Evolutionary conservation across 1,140 invertebrate genomes (phyloP).

Genomic region (Anadara kagoshimensis): DNA sequence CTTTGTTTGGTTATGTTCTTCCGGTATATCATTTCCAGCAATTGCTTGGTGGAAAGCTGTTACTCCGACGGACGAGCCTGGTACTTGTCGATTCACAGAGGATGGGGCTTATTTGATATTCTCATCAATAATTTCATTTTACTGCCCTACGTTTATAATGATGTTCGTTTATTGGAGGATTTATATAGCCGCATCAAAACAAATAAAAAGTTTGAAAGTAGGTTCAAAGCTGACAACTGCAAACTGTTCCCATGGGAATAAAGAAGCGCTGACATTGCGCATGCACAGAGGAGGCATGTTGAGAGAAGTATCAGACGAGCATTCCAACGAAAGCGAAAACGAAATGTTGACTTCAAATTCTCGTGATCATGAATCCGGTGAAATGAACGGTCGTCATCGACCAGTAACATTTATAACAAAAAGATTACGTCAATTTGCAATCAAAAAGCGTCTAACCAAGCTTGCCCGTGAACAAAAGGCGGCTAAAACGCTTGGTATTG

Average conservation of each 20-base stretch:
- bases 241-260: slow-evolving; percentile 52
- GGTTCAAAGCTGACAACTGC: slow-evolving; percentile 59
- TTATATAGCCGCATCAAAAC: slow-evolving; percentile 65
- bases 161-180: slow-evolving; percentile 74
- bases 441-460: slow-evolving; percentile 69
- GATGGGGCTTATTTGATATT: slow-evolving; percentile 74
- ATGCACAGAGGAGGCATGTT: slow-evolving; percentile 65
- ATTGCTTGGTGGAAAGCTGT: slow-evolving; percentile 88
- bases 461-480: slow-evolving; percentile 89
- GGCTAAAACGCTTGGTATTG: slow-evolving; percentile 94
- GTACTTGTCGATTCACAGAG: slow-evolving; percentile 72
- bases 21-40: slow-evolving; percentile 95
- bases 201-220: slow-evolving; percentile 63
- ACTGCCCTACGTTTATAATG: slow-evolving; percentile 75
- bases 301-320: slow-evolving; percentile 30
- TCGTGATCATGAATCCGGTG: slow-evolving; percentile 22
- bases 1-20: slow-evolving; percentile 93
- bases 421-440: slow-evolving; percentile 62
- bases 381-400: slow-evolving; percentile 30
- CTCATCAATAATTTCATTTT: slow-evolving; percentile 76
- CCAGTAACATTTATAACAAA: slow-evolving; percentile 65
- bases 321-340: slow-evolving; percentile 28
- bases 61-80: slow-evolving; percentile 48
- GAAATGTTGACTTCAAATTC: slow-evolving; percentile 23
- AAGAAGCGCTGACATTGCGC: slow-evolving; percentile 67